Conservation (phyloP, 2,888 invertebrate genomes). For the Orthosia gracilis region DNA sequence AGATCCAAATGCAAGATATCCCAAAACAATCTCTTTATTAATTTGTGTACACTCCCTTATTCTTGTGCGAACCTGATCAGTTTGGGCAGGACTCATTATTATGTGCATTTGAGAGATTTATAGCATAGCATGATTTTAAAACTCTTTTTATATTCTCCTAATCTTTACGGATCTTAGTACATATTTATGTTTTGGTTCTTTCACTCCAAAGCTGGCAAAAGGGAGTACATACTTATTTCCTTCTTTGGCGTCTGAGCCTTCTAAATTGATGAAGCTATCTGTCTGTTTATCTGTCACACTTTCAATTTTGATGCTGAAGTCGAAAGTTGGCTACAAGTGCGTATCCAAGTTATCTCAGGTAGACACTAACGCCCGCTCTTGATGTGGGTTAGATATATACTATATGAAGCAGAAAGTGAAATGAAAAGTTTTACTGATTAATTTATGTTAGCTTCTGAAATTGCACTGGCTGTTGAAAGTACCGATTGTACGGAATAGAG, state of each 20-base stretch:
- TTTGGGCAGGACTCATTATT: too few relatives aligned
- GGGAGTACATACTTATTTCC: neutral
- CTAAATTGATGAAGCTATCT: constrained; percentile 21
- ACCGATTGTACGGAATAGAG: neutral
- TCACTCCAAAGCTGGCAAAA: constrained; percentile 19
- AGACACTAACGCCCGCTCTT: neutral
- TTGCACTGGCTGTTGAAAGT: neutral
- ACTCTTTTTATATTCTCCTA: neutral
- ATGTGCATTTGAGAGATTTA: too few relatives aligned
- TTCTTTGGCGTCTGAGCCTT: too few relatives aligned
- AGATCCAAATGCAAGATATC: constrained; percentile 53
- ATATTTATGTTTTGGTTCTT: neutral
- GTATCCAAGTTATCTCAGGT: neutral
- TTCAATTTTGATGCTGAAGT: constrained; percentile 4
- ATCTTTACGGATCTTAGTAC: neutral
- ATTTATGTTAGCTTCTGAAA: neutral
- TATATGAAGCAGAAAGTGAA: neutral
- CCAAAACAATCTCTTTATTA: neutral
- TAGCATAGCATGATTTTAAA: constrained; percentile 1
- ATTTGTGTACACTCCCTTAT: too few relatives aligned
- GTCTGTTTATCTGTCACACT: constrained; percentile 17
- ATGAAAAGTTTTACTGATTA: neutral
- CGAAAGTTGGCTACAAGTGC: constrained; percentile 7
- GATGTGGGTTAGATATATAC: neutral
- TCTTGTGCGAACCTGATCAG: neutral